Evolutionary conservation across 30 jellyfish, hydroid and myxozoan genomes (phyloP).

Genomic region (Aurelia sp.): DNA sequence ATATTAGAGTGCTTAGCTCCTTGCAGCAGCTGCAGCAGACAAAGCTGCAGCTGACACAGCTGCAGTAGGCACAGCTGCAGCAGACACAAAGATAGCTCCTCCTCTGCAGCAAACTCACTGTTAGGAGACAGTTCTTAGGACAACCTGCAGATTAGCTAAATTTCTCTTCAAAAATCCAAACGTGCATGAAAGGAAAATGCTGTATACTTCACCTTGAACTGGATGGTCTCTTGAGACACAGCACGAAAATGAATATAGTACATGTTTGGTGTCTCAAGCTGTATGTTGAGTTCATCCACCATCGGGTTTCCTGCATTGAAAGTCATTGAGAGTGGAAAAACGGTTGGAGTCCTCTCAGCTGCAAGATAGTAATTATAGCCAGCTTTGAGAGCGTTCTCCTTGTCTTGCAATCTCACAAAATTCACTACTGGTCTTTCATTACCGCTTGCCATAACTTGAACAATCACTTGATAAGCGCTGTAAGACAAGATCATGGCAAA

Average conservation of each 20-base stretch:
- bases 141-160: too few relatives aligned
- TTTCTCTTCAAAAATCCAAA: too few relatives aligned
- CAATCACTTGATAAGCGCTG: constrained; percentile 70
- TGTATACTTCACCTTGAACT: too few relatives aligned
- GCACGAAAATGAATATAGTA: constrained; percentile 66
- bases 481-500: not conserved
- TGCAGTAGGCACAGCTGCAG: too few relatives aligned
- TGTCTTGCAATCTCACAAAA: constrained; percentile 14
- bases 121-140: too few relatives aligned
- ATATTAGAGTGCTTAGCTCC: too few relatives aligned
- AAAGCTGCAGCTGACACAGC: too few relatives aligned
- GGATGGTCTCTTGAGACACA: not conserved
- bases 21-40: too few relatives aligned
- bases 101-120: too few relatives aligned
- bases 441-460: constrained; percentile 14
- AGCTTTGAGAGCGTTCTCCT: constrained; percentile 34
- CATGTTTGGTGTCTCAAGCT: constrained; percentile 60
- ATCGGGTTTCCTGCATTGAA: constrained; percentile 46
- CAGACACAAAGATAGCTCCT: too few relatives aligned
- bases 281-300: constrained; percentile 39
- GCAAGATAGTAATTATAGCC: constrained; percentile 49
- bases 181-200: too few relatives aligned
- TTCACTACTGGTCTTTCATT: constrained; percentile 4
- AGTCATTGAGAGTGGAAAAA: constrained; percentile 8
- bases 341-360: not conserved